Evolutionary conservation across 2,888 invertebrate genomes (phyloP).

Genomic region (Athalia rosae): DNA sequence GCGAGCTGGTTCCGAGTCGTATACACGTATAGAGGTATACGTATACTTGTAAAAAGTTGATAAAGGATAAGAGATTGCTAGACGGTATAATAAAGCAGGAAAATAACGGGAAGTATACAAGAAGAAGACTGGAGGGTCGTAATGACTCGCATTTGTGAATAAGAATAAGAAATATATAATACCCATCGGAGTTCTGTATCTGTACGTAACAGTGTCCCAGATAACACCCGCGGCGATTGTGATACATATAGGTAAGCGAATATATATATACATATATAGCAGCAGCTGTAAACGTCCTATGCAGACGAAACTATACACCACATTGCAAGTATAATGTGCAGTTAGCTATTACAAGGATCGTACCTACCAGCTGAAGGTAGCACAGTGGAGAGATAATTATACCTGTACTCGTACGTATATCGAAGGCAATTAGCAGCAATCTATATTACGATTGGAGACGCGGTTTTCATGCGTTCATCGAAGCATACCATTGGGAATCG

Average conservation of each 20-base stretch:
- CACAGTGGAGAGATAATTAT: constrained; percentile 27
- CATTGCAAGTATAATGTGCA: not conserved
- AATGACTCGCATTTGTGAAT: too few species aligned
- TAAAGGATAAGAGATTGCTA: too few species aligned
- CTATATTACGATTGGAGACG: constrained; percentile 62
- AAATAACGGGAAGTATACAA: too few species aligned
- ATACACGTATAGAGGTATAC: too few species aligned
- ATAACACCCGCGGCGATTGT: constrained; percentile 21
- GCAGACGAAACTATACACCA: not conserved
- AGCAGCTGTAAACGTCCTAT: not conserved
- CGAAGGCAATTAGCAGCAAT: constrained; percentile 65
- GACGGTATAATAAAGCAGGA: too few species aligned
- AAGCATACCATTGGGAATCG: constrained; percentile 6
- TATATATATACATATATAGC: not conserved
- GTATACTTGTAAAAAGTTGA: too few species aligned
- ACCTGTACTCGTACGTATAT: constrained; percentile 52
- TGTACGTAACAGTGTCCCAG: constrained; percentile 7
- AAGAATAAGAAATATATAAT: too few species aligned
- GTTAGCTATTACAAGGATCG: not conserved
- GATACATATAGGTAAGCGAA: not conserved
- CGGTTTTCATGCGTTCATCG: constrained; percentile 40
- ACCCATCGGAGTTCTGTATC: too few species aligned
- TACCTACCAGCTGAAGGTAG: not conserved
- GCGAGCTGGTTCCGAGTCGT: too few species aligned
- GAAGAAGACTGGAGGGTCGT: too few species aligned